Evolutionary conservation across 2,113 vertebrate genomes (phyloP).

Genomic region (Amblyornis subalaris): DNA sequence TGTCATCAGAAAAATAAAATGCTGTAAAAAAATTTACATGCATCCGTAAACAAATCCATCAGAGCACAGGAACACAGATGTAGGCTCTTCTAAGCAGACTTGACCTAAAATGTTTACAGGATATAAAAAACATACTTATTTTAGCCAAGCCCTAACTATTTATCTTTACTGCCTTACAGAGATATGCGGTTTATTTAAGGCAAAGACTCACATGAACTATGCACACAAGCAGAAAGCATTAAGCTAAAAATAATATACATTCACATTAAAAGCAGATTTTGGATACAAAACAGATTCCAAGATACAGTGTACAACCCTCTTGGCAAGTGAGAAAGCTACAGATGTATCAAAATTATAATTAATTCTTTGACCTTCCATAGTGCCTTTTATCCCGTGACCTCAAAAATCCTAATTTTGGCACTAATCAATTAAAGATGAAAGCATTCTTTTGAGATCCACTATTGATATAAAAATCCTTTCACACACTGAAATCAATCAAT

Average conservation of each 20-base stretch:
- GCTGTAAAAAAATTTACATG: not conserved
- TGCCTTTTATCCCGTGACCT: not conserved
- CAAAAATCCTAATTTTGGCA: not conserved
- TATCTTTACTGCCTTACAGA: not conserved
- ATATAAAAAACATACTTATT: not conserved
- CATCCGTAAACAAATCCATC: not conserved
- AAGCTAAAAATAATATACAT: not conserved
- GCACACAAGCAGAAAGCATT: not conserved
- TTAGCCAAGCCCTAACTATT: not conserved
- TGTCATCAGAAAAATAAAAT: not conserved
- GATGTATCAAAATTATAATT: not conserved
- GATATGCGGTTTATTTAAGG: not conserved
- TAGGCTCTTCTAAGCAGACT: not conserved
- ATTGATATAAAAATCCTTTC: not conserved
- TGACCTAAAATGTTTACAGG: not conserved
- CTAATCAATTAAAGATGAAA: slow-evolving; percentile 5
- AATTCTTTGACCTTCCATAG: not conserved
- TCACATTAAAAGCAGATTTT: slow-evolving; percentile 9
- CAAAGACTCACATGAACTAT: not conserved
- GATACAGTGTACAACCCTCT: not conserved
- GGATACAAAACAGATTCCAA: not conserved
- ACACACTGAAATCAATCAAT: not conserved
- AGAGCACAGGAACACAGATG: not conserved
- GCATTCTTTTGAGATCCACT: not conserved
- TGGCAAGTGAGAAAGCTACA: not conserved